A percentile compares a stretch with the other conserved stretches of the same genome.
These are phyloP conservation scores for Helicoverpa zea DNA, from an alignment of 1,140 invertebrate species.

Conservation along the genomic window DNA sequence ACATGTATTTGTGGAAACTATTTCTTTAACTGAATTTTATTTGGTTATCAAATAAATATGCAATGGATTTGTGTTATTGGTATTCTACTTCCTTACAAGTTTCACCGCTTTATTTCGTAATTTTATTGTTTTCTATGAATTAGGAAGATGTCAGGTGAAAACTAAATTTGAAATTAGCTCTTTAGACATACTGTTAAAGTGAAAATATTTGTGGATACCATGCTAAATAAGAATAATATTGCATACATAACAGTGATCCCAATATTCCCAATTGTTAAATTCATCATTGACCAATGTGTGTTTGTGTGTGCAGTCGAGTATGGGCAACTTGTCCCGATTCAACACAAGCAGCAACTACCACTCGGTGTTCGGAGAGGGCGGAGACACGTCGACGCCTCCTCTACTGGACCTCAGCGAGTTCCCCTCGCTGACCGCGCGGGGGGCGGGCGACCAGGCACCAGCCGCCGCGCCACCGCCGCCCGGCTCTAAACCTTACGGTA, in stretches of 20 bases:
- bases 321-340: slow-evolving; percentile 80
- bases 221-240: too few relatives aligned
- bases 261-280: too few relatives aligned
- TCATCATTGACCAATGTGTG: too few relatives aligned
- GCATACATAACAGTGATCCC: too few relatives aligned
- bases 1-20: too few relatives aligned
- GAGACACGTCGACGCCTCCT: slow-evolving; percentile 92
- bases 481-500: slow-evolving; percentile 95
- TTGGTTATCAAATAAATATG: slow-evolving; percentile 16
- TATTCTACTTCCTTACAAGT: slow-evolving; percentile 2
- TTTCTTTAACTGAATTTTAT: background rate
- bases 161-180: background rate
- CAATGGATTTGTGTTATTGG: slow-evolving; percentile 22
- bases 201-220: too few relatives aligned
- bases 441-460: slow-evolving; percentile 89
- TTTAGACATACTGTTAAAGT: background rate
- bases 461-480: slow-evolving; percentile 93
- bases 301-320: slow-evolving; percentile 72
- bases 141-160: background rate
- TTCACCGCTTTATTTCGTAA: slow-evolving; percentile 1
- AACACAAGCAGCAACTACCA: slow-evolving; percentile 86
- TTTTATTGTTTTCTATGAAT: background rate
- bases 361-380: slow-evolving; percentile 90
- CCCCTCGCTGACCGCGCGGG: slow-evolving; percentile 94
- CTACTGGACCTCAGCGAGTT: slow-evolving; percentile 96